Percentiles rank a stretch among this genome's conserved stretches.
Evolutionary conservation across 2,113 vertebrate genomes (phyloP).

Genomic region (Vireo altiloquus): DNA sequence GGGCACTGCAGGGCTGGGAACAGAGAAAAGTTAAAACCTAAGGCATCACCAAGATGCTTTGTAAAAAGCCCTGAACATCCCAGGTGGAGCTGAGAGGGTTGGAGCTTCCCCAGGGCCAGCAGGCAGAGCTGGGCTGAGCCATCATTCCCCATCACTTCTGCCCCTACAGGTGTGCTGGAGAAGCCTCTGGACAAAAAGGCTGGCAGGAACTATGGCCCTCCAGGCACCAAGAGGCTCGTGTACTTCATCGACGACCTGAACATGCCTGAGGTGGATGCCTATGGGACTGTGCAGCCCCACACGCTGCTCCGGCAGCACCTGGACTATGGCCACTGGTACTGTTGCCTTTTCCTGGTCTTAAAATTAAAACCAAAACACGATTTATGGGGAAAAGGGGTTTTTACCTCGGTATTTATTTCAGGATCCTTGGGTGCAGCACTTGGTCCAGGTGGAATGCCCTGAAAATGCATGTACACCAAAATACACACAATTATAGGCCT

Average conservation of each 20-base stretch:
- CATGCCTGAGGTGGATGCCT: constrained; percentile 90
- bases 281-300: constrained; percentile 92
- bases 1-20: too few relatives aligned
- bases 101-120: neutral
- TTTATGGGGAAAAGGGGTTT: too few relatives aligned
- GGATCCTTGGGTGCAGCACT: too few relatives aligned
- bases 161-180: constrained; percentile 82
- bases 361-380: too few relatives aligned
- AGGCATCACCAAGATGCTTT: too few relatives aligned
- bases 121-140: neutral
- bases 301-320: constrained; percentile 92
- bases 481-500: too few relatives aligned
- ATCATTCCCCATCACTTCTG: neutral
- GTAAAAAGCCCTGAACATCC: fast-evolving
- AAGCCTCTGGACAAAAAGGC: constrained; percentile 95
- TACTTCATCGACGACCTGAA: constrained; percentile 97
- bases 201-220: constrained; percentile 87
- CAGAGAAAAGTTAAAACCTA: too few relatives aligned
- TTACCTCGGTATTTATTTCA: too few relatives aligned
- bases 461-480: too few relatives aligned
- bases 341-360: too few relatives aligned
- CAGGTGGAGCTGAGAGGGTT: neutral
- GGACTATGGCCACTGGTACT: constrained; percentile 94
- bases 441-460: too few relatives aligned
- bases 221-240: constrained; percentile 84